A percentile compares a stretch with the other conserved stretches of the same genome.
phyloP scores from a whole-genome alignment of 1,140 invertebrate species.

The Brachystomella parvula region DNA sequence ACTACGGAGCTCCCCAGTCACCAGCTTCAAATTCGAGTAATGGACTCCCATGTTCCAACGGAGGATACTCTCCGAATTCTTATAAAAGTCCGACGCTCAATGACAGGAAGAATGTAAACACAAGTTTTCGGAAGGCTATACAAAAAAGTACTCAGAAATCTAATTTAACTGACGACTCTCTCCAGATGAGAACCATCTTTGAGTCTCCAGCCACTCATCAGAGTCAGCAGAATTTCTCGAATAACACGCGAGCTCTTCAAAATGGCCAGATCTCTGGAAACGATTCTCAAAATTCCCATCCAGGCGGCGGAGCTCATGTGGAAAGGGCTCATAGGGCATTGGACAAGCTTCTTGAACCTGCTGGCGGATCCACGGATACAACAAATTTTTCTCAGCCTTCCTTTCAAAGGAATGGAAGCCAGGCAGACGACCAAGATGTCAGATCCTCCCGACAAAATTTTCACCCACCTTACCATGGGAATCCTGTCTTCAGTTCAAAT shows the following conservation, averaged over 20 bases:
- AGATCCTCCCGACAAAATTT: too few species aligned
- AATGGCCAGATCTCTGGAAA: slow-evolving; percentile 12
- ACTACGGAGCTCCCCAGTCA: background rate
- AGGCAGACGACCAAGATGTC: too few species aligned
- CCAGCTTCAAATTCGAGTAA: background rate
- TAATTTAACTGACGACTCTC: slow-evolving; percentile 37
- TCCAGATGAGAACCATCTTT: slow-evolving; percentile 30
- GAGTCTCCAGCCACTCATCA: slow-evolving; percentile 24
- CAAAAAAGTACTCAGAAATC: slow-evolving; percentile 39
- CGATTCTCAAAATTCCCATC: background rate
- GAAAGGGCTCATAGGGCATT: slow-evolving; percentile 34
- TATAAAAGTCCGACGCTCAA: slow-evolving; percentile 26
- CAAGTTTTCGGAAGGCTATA: slow-evolving; percentile 40
- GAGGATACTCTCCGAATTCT: slow-evolving; percentile 9
- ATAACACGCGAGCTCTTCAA: slow-evolving; percentile 6
- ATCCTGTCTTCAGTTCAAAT: background rate
- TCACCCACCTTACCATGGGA: too few species aligned
- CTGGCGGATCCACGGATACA: too few species aligned
- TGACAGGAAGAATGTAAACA: slow-evolving; percentile 38
- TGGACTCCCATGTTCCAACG: background rate
- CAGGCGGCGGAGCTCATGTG: slow-evolving; percentile 13
- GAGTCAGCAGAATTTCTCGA: background rate
- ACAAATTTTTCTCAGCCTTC: too few species aligned
- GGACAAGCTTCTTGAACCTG: slow-evolving; percentile 25
- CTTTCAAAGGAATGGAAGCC: too few species aligned